phyloP scores from a whole-genome alignment of 2,113 vertebrate genomes.

The Narcine bancroftii region DNA sequence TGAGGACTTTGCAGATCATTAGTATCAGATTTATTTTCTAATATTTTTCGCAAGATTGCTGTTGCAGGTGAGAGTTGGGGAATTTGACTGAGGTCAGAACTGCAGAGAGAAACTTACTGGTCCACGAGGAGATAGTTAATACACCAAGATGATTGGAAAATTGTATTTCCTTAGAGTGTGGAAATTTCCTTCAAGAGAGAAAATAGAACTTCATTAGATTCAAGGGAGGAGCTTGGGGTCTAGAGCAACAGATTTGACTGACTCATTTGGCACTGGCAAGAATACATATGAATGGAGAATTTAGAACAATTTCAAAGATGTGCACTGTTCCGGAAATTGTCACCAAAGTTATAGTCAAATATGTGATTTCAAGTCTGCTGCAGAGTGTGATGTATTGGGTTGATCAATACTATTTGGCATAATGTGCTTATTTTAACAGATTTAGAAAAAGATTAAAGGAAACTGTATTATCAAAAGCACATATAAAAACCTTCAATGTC shows the following conservation, averaged over 20 bases:
- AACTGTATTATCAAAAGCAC: background rate
- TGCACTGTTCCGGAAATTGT: background rate
- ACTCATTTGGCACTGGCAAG: background rate
- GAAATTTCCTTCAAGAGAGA: background rate
- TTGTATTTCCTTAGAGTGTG: background rate
- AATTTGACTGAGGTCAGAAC: background rate
- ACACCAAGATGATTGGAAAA: constrained; percentile 8
- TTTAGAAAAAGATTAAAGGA: background rate
- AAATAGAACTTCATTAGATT: background rate
- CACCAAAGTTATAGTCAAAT: background rate
- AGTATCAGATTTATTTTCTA: background rate
- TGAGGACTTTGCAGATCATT: background rate
- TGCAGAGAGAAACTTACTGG: background rate
- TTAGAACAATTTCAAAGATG: background rate
- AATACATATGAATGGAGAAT: background rate
- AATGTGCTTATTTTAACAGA: background rate
- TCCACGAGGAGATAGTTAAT: background rate
- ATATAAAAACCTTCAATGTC: background rate
- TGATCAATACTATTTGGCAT: background rate
- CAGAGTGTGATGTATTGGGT: background rate
- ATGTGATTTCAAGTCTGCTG: background rate
- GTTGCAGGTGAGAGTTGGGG: background rate
- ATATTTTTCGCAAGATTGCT: background rate
- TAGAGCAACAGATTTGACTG: background rate
- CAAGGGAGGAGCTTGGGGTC: background rate